Conservation (phyloP, 2,888 invertebrate species). For the Lacanobia wlatinum region DNA sequence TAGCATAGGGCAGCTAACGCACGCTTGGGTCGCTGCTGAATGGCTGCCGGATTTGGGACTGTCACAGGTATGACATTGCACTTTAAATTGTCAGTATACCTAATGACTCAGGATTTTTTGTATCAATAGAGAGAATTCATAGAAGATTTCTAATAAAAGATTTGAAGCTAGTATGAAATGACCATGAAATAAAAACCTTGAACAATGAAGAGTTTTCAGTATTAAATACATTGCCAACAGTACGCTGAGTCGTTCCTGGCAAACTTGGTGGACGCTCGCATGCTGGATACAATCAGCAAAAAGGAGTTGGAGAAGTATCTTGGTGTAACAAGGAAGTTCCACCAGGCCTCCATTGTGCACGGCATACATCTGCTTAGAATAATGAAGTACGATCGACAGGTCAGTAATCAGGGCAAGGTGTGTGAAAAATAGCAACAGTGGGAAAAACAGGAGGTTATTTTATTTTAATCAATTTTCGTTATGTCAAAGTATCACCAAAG, state of each 20-base stretch:
- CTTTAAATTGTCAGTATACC: no score
- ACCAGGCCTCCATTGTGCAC: constrained; percentile 98
- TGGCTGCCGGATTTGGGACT: constrained; percentile 98
- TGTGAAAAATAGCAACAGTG: not conserved
- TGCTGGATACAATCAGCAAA: constrained; percentile 97
- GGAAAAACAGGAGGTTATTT: not conserved
- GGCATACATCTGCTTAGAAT: constrained; percentile 97
- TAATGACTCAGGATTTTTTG: no score
- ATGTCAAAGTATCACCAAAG: not conserved
- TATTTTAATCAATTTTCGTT: constrained; percentile 1
- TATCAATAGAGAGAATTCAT: no score
- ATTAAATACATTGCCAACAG: constrained; percentile 85
- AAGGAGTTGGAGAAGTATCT: constrained; percentile 98
- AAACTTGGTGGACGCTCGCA: constrained; percentile 97
- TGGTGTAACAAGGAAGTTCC: constrained; percentile 97
- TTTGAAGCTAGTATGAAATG: no score
- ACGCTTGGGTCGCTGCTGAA: constrained; percentile 98
- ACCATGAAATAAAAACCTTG: no score
- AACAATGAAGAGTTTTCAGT: not conserved
- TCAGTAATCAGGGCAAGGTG: constrained; percentile 74
- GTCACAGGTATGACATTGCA: constrained; percentile 90
- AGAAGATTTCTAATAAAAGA: no score
- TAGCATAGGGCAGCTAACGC: constrained; percentile 96
- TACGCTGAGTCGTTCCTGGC: constrained; percentile 97
- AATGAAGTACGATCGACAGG: constrained; percentile 97